phyloP scores from a whole-genome alignment of 1,140 invertebrate genomes.

The Tachypleus tridentatus region DNA sequence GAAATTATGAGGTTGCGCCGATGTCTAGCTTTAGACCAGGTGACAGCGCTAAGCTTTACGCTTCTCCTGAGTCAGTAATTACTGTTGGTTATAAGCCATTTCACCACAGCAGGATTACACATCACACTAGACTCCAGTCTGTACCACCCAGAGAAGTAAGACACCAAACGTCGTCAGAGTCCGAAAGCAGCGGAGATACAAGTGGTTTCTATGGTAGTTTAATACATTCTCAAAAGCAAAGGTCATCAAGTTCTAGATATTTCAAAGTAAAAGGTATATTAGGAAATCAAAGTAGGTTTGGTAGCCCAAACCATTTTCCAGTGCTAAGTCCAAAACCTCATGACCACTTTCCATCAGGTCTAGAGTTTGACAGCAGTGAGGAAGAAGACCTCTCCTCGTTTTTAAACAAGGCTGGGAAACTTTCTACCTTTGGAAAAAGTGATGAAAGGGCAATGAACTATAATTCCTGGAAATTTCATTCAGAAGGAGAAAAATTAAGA shows the following conservation, averaged over 20 bases:
- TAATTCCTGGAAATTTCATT: too few species aligned
- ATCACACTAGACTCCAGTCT: conserved; percentile 36
- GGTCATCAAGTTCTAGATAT: conserved; percentile 1
- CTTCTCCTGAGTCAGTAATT: conserved; percentile 68
- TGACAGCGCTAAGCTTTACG: conserved; percentile 72
- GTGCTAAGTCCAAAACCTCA: conserved; percentile 3
- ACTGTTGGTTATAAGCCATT: conserved; percentile 51
- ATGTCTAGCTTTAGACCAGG: conserved; percentile 71
- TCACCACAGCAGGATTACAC: conserved; percentile 3
- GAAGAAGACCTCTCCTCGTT: conserved; percentile 16
- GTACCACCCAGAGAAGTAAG: conserved; percentile 13
- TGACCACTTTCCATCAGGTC: conserved; percentile 64
- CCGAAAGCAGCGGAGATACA: conserved; percentile 14
- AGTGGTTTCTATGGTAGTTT: conserved; percentile 10
- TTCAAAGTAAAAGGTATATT: not conserved
- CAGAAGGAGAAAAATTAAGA: too few species aligned
- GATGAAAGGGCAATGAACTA: too few species aligned
- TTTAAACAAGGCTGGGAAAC: too few species aligned
- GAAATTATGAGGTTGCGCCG: conserved; percentile 27
- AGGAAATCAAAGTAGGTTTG: conserved; percentile 1
- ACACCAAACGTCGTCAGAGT: conserved; percentile 12
- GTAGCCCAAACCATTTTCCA: conserved; percentile 13
- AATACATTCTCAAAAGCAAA: conserved; percentile 11
- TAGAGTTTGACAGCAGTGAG: conserved; percentile 51
- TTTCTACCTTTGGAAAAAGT: too few species aligned